Conservation (phyloP, 2,797 vertebrate genomes). For the Notolepis coatsorum region DNA sequence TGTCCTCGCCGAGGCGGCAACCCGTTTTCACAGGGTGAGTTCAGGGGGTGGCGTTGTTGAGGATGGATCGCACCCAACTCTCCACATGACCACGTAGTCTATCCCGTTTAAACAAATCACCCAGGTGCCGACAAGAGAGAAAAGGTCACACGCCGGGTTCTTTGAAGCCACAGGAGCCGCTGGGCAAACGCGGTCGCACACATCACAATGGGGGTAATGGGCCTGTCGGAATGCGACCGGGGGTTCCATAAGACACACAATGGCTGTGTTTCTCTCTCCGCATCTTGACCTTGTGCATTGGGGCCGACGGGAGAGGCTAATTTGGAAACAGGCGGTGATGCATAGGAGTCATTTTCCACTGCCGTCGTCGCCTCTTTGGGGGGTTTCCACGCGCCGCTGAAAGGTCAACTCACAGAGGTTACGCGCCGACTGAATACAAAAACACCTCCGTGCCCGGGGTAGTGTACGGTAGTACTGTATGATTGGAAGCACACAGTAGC, state of each 20-base stretch:
- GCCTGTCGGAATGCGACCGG: conserved; percentile 44
- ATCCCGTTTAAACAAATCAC: conserved; percentile 30
- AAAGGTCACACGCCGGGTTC: conserved; percentile 8
- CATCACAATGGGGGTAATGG: conserved; percentile 46
- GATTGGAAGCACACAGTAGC: background rate
- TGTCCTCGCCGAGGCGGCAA: too few relatives aligned
- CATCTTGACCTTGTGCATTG: conserved; percentile 54
- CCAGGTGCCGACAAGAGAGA: too few relatives aligned
- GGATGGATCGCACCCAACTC: too few relatives aligned
- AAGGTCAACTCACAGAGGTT: conserved; percentile 63
- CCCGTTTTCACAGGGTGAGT: too few relatives aligned
- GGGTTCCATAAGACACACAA: conserved; percentile 51
- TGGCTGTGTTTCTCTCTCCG: conserved; percentile 44
- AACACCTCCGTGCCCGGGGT: conserved; percentile 20
- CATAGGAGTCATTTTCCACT: conserved; percentile 54
- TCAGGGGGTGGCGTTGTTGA: too few relatives aligned
- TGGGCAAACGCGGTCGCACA: conserved; percentile 27
- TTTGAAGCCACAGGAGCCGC: conserved; percentile 31
- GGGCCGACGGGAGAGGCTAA: conserved; percentile 62
- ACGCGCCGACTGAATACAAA: conserved; percentile 35
- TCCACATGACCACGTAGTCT: too few relatives aligned
- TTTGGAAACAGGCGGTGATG: conserved; percentile 54
- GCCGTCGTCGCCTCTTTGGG: conserved; percentile 43
- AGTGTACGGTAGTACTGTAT: too few relatives aligned
- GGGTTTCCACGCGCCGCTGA: conserved; percentile 24